A percentile compares a stretch with the other conserved stretches of the same genome.
phyloP scores from a whole-genome alignment of 2,797 vertebrate species.

The Tapirus indicus region DNA sequence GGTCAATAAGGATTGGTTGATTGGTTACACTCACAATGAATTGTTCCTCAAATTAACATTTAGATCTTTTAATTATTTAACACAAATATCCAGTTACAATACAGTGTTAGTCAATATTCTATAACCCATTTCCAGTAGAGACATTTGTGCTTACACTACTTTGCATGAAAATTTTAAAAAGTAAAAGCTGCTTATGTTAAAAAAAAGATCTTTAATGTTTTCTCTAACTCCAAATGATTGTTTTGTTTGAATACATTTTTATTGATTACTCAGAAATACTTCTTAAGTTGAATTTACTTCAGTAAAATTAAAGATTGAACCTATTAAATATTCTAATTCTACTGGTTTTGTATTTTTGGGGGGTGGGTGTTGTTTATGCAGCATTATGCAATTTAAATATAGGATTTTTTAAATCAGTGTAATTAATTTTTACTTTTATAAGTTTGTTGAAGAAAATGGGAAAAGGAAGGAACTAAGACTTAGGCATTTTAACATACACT shows the following conservation, averaged over 20 bases:
- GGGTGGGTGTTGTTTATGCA: not conserved
- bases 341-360: not conserved
- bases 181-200: conserved; percentile 29
- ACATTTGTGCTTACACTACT: conserved; percentile 42
- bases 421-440: not conserved
- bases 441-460: not conserved
- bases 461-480: not conserved
- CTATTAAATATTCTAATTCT: not conserved
- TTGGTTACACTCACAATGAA: conserved; percentile 52
- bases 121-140: conserved; percentile 50
- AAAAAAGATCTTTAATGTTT: conserved; percentile 32
- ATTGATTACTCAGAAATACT: not conserved
- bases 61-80: conserved; percentile 56
- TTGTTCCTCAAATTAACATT: conserved; percentile 24
- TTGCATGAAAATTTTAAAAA: conserved; percentile 36
- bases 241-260: conserved; percentile 31
- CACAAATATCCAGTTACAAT: conserved; percentile 45
- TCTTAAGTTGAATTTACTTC: not conserved
- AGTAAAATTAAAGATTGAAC: not conserved
- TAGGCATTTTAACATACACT: not conserved
- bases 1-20: conserved; percentile 69
- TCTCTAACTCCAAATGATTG: not conserved
- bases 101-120: conserved; percentile 58
- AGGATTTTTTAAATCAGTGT: not conserved
- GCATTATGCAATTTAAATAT: not conserved